Conservation (phyloP, 2,888 invertebrate genomes). For the Julus scandinavius region DNA sequence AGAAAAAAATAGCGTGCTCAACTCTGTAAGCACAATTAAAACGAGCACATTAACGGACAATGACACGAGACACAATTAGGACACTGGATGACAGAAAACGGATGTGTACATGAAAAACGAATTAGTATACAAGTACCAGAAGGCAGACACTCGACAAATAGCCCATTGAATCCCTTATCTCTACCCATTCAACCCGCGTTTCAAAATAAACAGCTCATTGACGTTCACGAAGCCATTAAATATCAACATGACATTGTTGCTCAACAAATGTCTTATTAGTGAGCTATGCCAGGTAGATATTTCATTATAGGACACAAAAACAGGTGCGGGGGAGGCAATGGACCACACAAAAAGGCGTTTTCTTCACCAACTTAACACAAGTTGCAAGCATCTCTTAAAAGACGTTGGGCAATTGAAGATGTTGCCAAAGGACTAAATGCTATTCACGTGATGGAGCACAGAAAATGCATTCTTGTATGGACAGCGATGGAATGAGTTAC, state of each 20-base stretch:
- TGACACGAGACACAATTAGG: conserved; percentile 28
- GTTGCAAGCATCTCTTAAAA: too few relatives aligned
- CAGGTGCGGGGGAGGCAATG: not conserved
- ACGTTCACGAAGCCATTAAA: conserved; percentile 30
- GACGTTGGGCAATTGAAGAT: too few relatives aligned
- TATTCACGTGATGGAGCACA: not conserved
- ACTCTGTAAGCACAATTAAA: conserved; percentile 13
- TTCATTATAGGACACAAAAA: not conserved
- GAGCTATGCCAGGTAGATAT: not conserved
- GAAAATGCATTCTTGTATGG: not conserved
- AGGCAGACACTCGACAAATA: conserved; percentile 37
- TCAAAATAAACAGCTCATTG: conserved; percentile 40
- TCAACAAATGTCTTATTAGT: not conserved
- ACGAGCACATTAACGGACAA: conserved; percentile 7
- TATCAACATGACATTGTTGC: not conserved
- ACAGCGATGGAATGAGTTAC: not conserved
- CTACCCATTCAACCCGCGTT: not conserved
- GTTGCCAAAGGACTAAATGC: too few relatives aligned
- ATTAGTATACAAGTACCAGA: conserved; percentile 36
- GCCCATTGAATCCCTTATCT: not conserved
- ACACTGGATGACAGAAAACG: conserved; percentile 32
- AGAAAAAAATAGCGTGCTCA: conserved; percentile 16
- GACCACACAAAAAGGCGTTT: not conserved
- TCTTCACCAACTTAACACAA: not conserved
- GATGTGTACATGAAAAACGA: conserved; percentile 17